Conservation (phyloP, 2,797 vertebrate species). For the Sylvilagus floridanus region DNA sequence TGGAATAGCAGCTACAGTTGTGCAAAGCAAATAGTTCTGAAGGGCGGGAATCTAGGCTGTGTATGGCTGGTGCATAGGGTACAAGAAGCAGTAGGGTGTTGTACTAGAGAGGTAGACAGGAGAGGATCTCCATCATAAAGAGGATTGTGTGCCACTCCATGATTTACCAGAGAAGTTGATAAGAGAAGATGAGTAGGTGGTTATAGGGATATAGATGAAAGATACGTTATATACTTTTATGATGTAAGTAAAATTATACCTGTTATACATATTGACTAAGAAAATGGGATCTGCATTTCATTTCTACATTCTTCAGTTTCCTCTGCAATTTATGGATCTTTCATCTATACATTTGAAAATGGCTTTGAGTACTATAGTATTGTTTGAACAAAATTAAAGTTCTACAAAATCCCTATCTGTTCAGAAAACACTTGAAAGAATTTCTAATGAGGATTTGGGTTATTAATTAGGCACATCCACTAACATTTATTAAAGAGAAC, state of each 20-base stretch:
- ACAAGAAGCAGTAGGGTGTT: not conserved
- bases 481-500: conserved; percentile 66
- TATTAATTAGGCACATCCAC: conserved; percentile 56
- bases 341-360: not conserved
- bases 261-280: not conserved
- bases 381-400: conserved; percentile 45
- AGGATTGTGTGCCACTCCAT: not conserved
- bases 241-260: not conserved
- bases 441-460: conserved; percentile 59
- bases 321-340: not conserved
- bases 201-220: not conserved
- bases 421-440: conserved; percentile 39
- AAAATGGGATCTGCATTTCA: not conserved
- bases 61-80: not conserved
- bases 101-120: not conserved
- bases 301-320: not conserved
- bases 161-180: not conserved
- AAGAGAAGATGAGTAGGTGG: not conserved
- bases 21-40: not conserved
- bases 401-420: not conserved
- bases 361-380: not conserved
- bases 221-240: not conserved
- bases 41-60: not conserved
- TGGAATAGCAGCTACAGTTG: not conserved
- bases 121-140: not conserved